Evolutionary conservation across 2,888 invertebrate species (phyloP), one percentile per base, ranked within the genome.

Genomic region (Mylabris sibirica): DNA sequence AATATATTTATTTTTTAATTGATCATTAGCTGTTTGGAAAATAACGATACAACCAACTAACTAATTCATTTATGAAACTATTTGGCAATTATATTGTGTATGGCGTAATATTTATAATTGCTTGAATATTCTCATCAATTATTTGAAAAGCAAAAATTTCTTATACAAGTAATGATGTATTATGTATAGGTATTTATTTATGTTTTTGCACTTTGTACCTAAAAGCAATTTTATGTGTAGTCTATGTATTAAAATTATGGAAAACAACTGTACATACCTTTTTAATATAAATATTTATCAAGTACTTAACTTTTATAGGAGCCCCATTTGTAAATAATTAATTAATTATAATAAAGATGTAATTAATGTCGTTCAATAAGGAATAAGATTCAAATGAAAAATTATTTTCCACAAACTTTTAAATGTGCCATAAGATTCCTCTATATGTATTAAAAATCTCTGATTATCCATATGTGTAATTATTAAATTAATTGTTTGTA

Each of bases 201-300:
- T 72, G 70, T 77, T 71, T 72, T 71, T 73, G 74, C 77, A 77
- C 73, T 71, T 72, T 69, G 70, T 67, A 65, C 66, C 69, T 65
- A 72, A 71, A 70, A 72, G 69, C 69, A 60, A 70, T 69, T 73
- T 68, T 62, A 71, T 72, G 67, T 72, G 69, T 67, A 67, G 67
- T n/a, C n/a, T 67, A 68, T 69, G 68, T 74, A 71, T 73, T 71
- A 71, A 77, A 77, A 76, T 79, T 76, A 78, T 76, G 79, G 72
- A 78, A 71, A 78, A 67, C 67, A 24, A 49, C 11, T 81, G 81
- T 81, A 81, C 73, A 81, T 79, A 81, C 73, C 75, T 75, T 79
- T 79, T 75, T 76, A 78, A 79, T 79, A 77, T 79, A n/a, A n/a
- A 77, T 78, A 78, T 78, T 74, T 71, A 74, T 63, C 75, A 75